A percentile compares a stretch with the other conserved stretches of the same genome.
phyloP scores from a whole-genome alignment of 2,888 invertebrate species.

The Linyphia triangularis region DNA sequence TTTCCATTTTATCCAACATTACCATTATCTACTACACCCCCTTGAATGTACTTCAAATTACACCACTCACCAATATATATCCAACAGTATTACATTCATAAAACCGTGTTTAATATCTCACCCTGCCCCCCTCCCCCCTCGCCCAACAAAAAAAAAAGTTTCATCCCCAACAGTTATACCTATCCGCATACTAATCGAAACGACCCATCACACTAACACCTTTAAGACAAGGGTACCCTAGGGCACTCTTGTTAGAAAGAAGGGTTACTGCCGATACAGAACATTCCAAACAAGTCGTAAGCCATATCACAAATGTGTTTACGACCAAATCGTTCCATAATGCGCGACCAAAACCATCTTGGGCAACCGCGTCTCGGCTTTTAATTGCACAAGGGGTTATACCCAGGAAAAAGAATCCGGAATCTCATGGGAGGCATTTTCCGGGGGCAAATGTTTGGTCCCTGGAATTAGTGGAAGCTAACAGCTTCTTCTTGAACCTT shows the following conservation, averaged over 20 bases:
- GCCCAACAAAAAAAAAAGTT: too few relatives aligned
- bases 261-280: neutral
- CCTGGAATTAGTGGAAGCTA: constrained; percentile 63
- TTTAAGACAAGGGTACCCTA: neutral
- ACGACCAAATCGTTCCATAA: constrained; percentile 62
- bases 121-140: too few relatives aligned
- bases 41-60: too few relatives aligned
- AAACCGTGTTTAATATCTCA: too few relatives aligned
- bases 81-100: too few relatives aligned
- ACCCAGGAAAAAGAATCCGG: constrained; percentile 7
- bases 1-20: too few relatives aligned
- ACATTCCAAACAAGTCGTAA: neutral
- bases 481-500: constrained; percentile 28
- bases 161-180: too few relatives aligned
- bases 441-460: constrained; percentile 53
- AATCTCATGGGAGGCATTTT: constrained; percentile 62
- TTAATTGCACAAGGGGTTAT: constrained; percentile 43
- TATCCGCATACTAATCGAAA: neutral
- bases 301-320: constrained; percentile 71
- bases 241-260: neutral
- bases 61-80: too few relatives aligned
- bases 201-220: neutral
- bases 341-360: constrained; percentile 17
- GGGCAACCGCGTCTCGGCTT: constrained; percentile 42
- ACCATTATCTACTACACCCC: too few relatives aligned